Conservation (phyloP, 1,140 invertebrate genomes). For the Zaprionus davidi region DNA sequence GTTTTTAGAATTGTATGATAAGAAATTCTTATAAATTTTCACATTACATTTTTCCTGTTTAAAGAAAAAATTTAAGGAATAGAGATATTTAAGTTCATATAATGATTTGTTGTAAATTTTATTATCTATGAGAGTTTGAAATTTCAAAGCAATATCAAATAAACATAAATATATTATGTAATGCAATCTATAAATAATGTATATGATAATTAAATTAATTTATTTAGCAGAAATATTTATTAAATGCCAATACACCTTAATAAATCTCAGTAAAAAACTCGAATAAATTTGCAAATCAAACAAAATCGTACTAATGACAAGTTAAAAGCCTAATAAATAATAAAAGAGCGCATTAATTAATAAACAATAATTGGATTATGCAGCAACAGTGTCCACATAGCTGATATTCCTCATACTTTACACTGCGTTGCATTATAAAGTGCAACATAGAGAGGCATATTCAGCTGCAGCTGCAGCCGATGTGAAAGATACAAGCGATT, state of each 20-base stretch:
- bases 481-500: constrained; percentile 7
- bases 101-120: too few species aligned
- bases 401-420: neutral
- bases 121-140: too few species aligned
- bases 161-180: too few species aligned
- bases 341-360: neutral
- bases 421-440: neutral
- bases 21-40: too few species aligned
- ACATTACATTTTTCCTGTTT: too few species aligned
- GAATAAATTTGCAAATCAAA: neutral
- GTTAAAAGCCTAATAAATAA: neutral
- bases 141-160: too few species aligned
- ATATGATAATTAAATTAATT: neutral
- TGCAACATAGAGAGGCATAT: neutral
- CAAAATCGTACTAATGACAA: neutral
- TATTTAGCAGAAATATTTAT: neutral
- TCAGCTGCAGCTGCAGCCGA: neutral
- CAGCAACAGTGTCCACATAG: neutral
- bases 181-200: too few species aligned
- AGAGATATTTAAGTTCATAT: too few species aligned
- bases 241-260: too few species aligned
- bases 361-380: neutral
- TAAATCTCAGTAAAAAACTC: neutral
- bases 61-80: too few species aligned
- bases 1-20: neutral